A percentile compares a stretch with the other conserved stretches of the same genome.
Evolutionary conservation across 2,797 vertebrate species (phyloP).

Genomic region (Myripristis murdjan): DNA sequence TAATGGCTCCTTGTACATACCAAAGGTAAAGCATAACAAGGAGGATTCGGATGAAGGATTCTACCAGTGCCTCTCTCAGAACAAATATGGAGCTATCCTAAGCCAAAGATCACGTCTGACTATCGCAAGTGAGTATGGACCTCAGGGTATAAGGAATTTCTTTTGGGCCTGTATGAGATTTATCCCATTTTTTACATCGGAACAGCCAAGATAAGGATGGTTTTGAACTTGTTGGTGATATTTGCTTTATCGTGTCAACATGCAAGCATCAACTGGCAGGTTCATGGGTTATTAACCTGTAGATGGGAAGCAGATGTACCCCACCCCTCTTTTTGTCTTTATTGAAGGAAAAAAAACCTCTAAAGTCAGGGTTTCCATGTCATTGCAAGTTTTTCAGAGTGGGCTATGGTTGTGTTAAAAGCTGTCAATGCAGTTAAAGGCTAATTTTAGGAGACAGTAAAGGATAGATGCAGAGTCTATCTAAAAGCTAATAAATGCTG

Average conservation of each 20-base stretch:
- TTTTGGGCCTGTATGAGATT: neutral
- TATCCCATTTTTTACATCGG: slow-evolving; percentile 1
- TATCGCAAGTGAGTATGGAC: slow-evolving; percentile 92
- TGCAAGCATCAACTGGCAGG: slow-evolving; percentile 89
- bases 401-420: slow-evolving; percentile 60
- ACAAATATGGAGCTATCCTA: slow-evolving; percentile 95
- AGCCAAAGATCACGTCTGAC: slow-evolving; percentile 96
- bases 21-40: slow-evolving; percentile 87
- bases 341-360: slow-evolving; percentile 51
- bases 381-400: slow-evolving; percentile 56
- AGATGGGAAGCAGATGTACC: slow-evolving; percentile 94
- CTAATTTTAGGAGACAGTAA: slow-evolving; percentile 69
- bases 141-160: slow-evolving; percentile 5
- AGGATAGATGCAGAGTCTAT: slow-evolving; percentile 62
- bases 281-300: slow-evolving; percentile 93
- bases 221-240: slow-evolving; percentile 36
- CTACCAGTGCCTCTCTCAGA: slow-evolving; percentile 96
- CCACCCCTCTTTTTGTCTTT: slow-evolving; percentile 69
- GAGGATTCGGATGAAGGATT: slow-evolving; percentile 93
- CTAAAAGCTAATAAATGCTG: slow-evolving; percentile 80
- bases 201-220: slow-evolving; percentile 8
- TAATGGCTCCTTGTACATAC: slow-evolving; percentile 94
- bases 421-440: slow-evolving; percentile 68
- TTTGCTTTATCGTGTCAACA: slow-evolving; percentile 57
- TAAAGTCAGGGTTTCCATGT: slow-evolving; percentile 52